Percentiles rank a stretch among this genome's conserved stretches.
phyloP scores from a whole-genome alignment of 2,888 invertebrate species.

The Tricholauxania praeusta region DNA sequence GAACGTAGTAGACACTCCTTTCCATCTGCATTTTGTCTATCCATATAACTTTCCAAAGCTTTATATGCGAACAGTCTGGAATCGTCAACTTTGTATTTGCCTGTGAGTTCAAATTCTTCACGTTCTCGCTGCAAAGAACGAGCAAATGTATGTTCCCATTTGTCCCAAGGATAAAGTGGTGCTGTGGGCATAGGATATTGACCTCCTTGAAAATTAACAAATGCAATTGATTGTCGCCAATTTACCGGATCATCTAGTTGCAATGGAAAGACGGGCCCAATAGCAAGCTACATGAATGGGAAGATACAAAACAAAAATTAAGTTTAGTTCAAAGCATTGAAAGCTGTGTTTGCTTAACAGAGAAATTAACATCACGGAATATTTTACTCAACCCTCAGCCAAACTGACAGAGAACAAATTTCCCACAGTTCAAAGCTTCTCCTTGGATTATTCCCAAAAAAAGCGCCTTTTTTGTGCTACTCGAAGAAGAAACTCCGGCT shows the following conservation, averaged over 20 bases:
- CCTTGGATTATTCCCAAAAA: too few relatives aligned
- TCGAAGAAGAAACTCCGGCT: too few relatives aligned
- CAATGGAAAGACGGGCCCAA: conserved; percentile 56
- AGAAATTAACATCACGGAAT: too few relatives aligned
- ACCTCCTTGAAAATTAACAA: conserved; percentile 56
- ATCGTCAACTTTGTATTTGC: conserved; percentile 54
- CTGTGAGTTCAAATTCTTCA: conserved; percentile 46
- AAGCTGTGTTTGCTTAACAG: too few relatives aligned
- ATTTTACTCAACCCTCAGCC: too few relatives aligned
- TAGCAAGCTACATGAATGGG: conserved; percentile 44
- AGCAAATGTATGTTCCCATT: conserved; percentile 59
- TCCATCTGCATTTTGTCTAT: conserved; percentile 47
- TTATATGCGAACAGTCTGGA: conserved; percentile 59
- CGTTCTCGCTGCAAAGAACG: conserved; percentile 50
- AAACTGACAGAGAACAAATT: too few relatives aligned
- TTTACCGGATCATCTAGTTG: conserved; percentile 56
- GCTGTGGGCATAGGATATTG: conserved; percentile 57
- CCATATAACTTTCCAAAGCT: conserved; percentile 58
- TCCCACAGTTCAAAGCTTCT: too few relatives aligned
- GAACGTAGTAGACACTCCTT: conserved; percentile 59
- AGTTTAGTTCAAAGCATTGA: too few relatives aligned
- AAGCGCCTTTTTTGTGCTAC: too few relatives aligned
- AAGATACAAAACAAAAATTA: too few relatives aligned
- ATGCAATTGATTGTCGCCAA: conserved; percentile 58
- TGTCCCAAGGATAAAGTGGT: conserved; percentile 62